Percentiles rank a stretch among this genome's conserved stretches.
Conservation (phyloP, 2,888 invertebrate genomes). For the Machimus rusticus region DNA sequence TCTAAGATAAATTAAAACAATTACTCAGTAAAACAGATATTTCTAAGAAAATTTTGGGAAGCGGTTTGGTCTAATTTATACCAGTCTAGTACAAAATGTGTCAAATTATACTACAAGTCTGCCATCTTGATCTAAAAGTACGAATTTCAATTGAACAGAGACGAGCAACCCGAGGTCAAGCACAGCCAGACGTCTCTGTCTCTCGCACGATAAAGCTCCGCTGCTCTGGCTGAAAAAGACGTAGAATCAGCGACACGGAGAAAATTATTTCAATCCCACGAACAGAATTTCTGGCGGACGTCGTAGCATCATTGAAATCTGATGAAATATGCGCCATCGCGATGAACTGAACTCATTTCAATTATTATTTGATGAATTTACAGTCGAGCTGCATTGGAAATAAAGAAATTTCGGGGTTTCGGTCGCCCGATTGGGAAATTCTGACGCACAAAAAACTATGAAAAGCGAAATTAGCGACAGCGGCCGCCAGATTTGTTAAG, state of each 20-base stretch:
- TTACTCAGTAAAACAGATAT: neutral
- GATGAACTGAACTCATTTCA: slow-evolving; percentile 44
- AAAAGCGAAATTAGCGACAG: neutral
- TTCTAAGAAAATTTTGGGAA: neutral
- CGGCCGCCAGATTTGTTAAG: neutral
- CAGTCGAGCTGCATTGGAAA: slow-evolving; percentile 22
- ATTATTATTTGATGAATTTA: slow-evolving; percentile 45
- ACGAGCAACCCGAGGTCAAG: neutral
- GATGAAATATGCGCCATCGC: slow-evolving; percentile 48
- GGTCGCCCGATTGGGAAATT: slow-evolving; percentile 1
- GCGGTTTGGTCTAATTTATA: neutral
- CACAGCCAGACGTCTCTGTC: slow-evolving; percentile 13
- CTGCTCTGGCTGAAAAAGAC: slow-evolving; percentile 4
- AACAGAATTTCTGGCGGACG: slow-evolving; percentile 30
- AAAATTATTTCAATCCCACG: slow-evolving; percentile 4
- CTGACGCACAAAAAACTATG: slow-evolving; percentile 27
- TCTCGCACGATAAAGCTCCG: neutral
- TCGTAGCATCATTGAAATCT: slow-evolving; percentile 42
- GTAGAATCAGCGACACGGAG: slow-evolving; percentile 24
- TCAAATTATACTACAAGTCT: neutral
- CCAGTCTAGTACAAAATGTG: slow-evolving; percentile 14
- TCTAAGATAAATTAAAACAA: neutral
- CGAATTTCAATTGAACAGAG: neutral
- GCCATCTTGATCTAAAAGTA: slow-evolving; percentile 15
- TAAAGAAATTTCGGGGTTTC: slow-evolving; percentile 7